Percentiles rank a stretch among this genome's conserved stretches.
phyloP scores from a whole-genome alignment of 2,797 vertebrate genomes.

The Ptychobarbus kaznakovi region DNA sequence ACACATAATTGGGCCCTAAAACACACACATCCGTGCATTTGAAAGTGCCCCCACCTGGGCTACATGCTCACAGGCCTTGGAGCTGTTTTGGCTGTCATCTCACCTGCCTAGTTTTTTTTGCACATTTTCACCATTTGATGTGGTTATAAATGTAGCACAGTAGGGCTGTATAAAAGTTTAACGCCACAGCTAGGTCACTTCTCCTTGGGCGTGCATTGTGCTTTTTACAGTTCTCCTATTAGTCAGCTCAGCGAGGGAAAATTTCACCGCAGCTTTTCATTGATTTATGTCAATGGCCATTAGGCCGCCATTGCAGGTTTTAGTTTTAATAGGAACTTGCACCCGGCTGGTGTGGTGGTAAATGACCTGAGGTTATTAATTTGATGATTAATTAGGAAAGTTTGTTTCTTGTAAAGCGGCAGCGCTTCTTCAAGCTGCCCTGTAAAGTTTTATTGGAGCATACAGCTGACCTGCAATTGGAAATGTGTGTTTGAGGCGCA shows the following conservation, averaged over 20 bases:
- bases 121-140: conserved; percentile 69
- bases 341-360: conserved; percentile 65
- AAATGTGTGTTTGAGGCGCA: conserved; percentile 89
- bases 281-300: conserved; percentile 78
- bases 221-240: conserved; percentile 77
- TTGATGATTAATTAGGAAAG: conserved; percentile 81
- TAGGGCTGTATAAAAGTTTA: conserved; percentile 71
- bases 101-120: conserved; percentile 58
- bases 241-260: conserved; percentile 70
- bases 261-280: conserved; percentile 75
- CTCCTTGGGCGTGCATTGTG: conserved; percentile 70
- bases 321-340: conserved; percentile 70
- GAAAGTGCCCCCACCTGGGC: conserved; percentile 40
- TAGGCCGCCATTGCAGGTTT: conserved; percentile 67
- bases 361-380: conserved; percentile 74
- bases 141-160: conserved; percentile 58
- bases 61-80: conserved; percentile 11
- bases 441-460: conserved; percentile 94
- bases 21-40: conserved; percentile 42
- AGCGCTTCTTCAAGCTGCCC: conserved; percentile 83
- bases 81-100: conserved; percentile 54
- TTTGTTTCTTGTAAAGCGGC: conserved; percentile 82
- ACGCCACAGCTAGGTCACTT: conserved; percentile 71
- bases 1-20: conserved; percentile 58
- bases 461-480: conserved; percentile 93